Evolutionary conservation across 2,888 invertebrate genomes (phyloP).

Genomic region (Heliothis peltigera): DNA sequence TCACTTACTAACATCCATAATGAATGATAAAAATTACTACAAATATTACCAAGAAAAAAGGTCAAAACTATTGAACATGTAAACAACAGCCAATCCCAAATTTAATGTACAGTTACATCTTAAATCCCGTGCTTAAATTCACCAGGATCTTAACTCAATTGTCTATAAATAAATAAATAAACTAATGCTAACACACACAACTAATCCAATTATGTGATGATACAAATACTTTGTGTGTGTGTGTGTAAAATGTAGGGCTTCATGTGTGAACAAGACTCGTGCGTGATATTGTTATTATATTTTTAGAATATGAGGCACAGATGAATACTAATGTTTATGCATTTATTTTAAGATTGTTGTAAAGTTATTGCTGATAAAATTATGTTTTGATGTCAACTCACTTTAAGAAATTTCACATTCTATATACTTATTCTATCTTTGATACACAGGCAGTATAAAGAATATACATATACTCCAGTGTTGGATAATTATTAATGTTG

Average conservation of each 20-base stretch:
- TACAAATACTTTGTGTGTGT: slow-evolving; percentile 58
- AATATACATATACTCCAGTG: too few species aligned
- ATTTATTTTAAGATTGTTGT: too few species aligned
- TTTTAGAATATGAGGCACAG: not conserved
- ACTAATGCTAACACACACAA: slow-evolving; percentile 46
- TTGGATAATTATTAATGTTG: too few species aligned
- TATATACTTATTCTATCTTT: too few species aligned
- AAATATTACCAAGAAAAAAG: not conserved
- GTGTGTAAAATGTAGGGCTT: slow-evolving; percentile 66
- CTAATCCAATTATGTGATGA: slow-evolving; percentile 67
- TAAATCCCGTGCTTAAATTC: slow-evolving; percentile 35
- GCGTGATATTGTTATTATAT: slow-evolving; percentile 10
- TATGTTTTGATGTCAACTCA: not conserved
- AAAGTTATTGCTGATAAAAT: not conserved
- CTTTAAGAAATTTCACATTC: not conserved
- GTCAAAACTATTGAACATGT: not conserved
- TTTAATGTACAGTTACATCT: not conserved
- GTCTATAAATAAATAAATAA: slow-evolving; percentile 80
- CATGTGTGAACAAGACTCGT: slow-evolving; percentile 44
- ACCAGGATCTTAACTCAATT: slow-evolving; percentile 72
- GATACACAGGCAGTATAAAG: too few species aligned
- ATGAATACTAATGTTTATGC: not conserved
- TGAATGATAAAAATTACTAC: too few species aligned
- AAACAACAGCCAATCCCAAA: not conserved
- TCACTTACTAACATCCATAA: too few species aligned